Evolutionary conservation across 1,140 invertebrate genomes (phyloP).

Genomic region (Philotrypesis tridentata): DNA sequence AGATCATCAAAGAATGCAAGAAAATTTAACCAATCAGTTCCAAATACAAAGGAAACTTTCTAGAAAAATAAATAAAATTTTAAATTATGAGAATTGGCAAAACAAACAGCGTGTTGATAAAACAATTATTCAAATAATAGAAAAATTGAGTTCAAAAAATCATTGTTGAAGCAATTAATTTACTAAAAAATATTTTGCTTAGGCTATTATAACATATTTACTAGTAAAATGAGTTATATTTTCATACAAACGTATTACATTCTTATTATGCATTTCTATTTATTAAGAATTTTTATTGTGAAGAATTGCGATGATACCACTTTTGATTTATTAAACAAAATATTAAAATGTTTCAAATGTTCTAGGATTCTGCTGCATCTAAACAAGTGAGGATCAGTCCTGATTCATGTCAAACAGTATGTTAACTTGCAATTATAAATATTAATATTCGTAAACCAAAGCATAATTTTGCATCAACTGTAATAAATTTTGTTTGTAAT

Average conservation of each 20-base stretch:
- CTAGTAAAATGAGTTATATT: background rate
- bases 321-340: background rate
- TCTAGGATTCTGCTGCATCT: slow-evolving; percentile 35
- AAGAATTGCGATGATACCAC: background rate
- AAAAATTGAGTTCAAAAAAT: slow-evolving; percentile 39
- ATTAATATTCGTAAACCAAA: background rate
- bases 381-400: slow-evolving; percentile 47
- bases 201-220: background rate
- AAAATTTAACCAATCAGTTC: slow-evolving; percentile 35
- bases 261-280: background rate
- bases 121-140: slow-evolving; percentile 50
- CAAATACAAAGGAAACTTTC: background rate
- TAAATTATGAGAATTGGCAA: slow-evolving; percentile 38
- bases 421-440: background rate
- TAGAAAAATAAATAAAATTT: slow-evolving; percentile 21
- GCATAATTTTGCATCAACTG: background rate
- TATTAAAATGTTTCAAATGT: background rate
- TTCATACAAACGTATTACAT: background rate
- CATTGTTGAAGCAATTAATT: background rate
- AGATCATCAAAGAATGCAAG: background rate
- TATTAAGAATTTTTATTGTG: slow-evolving; percentile 14
- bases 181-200: slow-evolving; percentile 5
- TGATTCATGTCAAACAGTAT: slow-evolving; percentile 41
- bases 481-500: slow-evolving; percentile 19
- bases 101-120: slow-evolving; percentile 51